Base-by-base conservation (phyloP, 2,888 invertebrate species). In the Dryococelus australis region DNA sequence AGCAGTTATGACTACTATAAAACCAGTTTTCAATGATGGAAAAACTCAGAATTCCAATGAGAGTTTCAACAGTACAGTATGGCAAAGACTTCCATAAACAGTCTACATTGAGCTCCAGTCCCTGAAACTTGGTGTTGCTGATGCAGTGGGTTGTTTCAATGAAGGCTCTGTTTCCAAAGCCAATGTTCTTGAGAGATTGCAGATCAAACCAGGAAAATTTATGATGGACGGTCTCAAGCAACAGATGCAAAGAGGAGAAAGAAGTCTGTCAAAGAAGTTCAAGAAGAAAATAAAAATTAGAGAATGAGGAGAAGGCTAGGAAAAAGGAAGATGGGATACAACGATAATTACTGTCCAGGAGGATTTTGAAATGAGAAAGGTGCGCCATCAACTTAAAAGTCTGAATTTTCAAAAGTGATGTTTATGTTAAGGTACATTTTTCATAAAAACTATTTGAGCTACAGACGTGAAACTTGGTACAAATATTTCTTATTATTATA, bases 61-160 rank as follows among this genome's bases (percentile, higher is more conserved):
- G 53, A 85, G 87, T 86, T 84, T 88, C n/a, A 88, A 87, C 43
- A 53, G 43, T 53, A 84, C 80, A 16, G 85, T 84, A 6, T 88
- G 88, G 88, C 53, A 79, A 84, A 87, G 86, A 13, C 51, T 47
- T 80, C 87, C 89, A 26, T 89, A 89, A 87, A 84, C 85, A 20
- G 85, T 84, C 13, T 89, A 87, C 81, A 81, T 87, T 78, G 89
- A 88, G 12, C 51, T n/a, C n/a, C n/a, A n/a, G n/a, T n/a, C n/a
- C n/a, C n/a, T n/a, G n/a, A n/a, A n/a, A n/a, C n/a, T 84, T n/a
- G 88, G 84, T 13, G 81, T 86, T 28, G 13, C 65, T 83, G 87
- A 88, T 85, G 88, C 87, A 27, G 86, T 87, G 43, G 24, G 88
- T 12, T 53, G 28, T 51, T 88, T 88, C 81, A 89, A 89, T 85